Evolutionary conservation across 2,113 vertebrate genomes (phyloP), one percentile per base, ranked within the genome.

Genomic region (Lamprologus speciosus): DNA sequence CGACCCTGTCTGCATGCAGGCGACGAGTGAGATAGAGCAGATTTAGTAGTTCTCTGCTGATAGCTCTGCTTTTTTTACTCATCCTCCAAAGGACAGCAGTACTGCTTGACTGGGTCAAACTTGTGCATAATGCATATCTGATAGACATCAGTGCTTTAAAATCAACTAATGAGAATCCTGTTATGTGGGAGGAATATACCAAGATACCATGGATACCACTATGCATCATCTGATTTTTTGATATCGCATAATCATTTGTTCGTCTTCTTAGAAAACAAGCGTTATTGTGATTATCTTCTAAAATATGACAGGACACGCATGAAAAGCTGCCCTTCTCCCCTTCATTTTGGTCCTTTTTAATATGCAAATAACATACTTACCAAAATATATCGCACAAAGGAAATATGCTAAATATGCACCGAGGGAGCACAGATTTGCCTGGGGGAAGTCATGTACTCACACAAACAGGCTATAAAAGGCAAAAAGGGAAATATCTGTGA

Each of bases 71-170:
- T 86, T 58, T 81, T 80, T 92, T 65, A 84, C 63, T 92, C 86
- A 90, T 53, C 53, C 53, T 80, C 50, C 55, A 91, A 85, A 85
- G 84, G 87, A 91, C 82, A 83, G n/a, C 5, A 4, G 82, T 54
- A 5, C 70, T 90, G 87, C 84, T 81, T 73, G 54, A 87, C 73
- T 81, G 75, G 86, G 83, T 89, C 80, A 87, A 65, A 87, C 63
- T 81, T 85, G 75, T 85, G 73, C 83, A 89, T 85, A 80, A 85
- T 92, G 65, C 37, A 87, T 83, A 86, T 92, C 88, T 90, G 81
- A 50, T 31, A 47, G 37, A 80, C 81, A 79, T 70, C 42, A 60
- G 16, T 31, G 21, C 16, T 50, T 81, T 80, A 81, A 89, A 88
- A 87, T 78, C 53, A 82, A n/a, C 42, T 31, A 12, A 50, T 78